These are phyloP conservation scores for Rhagoletis zephyria DNA, from an alignment of 1,140 invertebrate genomes.

Conservation along the genomic window DNA sequence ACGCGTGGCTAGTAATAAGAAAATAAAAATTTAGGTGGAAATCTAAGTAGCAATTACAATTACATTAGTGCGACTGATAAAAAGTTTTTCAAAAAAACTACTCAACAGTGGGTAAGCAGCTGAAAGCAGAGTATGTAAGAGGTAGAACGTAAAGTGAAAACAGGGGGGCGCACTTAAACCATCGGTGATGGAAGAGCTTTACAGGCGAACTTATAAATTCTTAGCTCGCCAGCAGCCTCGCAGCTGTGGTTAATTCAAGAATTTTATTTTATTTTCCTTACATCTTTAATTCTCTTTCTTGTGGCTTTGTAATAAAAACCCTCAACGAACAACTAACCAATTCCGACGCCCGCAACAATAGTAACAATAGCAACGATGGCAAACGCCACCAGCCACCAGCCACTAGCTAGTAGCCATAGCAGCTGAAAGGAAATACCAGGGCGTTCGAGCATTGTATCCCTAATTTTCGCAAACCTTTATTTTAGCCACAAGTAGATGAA, in stretches of 20 bases:
- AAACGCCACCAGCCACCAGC: neutral
- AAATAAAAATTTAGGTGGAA: slow-evolving; percentile 1
- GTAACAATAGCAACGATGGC: neutral
- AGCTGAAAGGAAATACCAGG: slow-evolving; percentile 12
- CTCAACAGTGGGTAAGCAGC: neutral
- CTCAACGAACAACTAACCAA: neutral
- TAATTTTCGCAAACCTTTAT: slow-evolving; percentile 34
- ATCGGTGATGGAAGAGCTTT: neutral
- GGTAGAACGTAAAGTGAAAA: neutral
- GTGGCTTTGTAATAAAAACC: slow-evolving; percentile 26
- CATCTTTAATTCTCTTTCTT: neutral
- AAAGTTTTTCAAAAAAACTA: slow-evolving; percentile 16
- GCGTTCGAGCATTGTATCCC: slow-evolving; percentile 13
- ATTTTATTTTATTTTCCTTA: neutral
- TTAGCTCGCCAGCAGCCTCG: neutral
- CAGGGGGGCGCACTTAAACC: neutral
- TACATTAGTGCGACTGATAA: slow-evolving; percentile 49
- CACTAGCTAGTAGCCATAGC: neutral
- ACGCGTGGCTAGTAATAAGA: neutral
- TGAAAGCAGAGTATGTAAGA: neutral
- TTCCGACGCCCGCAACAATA: neutral
- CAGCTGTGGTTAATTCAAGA: neutral
- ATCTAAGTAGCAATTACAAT: slow-evolving; percentile 46
- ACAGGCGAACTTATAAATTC: slow-evolving; percentile 8
- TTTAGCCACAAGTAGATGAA: neutral